Base-by-base conservation (phyloP, 92 coral and sea anemone species). In the Zoanthus gigantus region DNA sequence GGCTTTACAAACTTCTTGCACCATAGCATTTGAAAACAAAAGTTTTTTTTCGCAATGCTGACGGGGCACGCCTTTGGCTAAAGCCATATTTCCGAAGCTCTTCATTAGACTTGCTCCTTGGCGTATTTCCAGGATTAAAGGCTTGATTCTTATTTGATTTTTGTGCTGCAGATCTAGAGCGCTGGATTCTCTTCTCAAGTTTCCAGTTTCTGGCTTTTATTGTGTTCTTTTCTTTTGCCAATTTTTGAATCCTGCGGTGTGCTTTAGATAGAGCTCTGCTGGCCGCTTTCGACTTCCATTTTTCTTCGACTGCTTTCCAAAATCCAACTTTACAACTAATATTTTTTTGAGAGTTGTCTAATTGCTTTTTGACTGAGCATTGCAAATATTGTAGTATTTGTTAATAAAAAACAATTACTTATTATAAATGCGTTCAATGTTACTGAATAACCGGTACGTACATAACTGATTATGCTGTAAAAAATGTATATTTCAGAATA, bases 31-130 rank as follows among this genome's bases (percentile, higher is more conserved):
- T 61, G 94, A 88, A 56, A 83, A 92, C 14, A 92, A 74, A 76
- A 92, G 79, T 88, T 84, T 78, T 78, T 34, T 89, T 92, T 89
- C 78, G 68, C 17, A 92, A 81, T 10, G 66, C 61, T 9, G 63
- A 89, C 56, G 92, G 92, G 77, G 83, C 83, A 14, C 84, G 76
- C 30, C 92, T 66, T 54, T 87, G 94, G 74, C 94, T 84, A 83
- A 92, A 17, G 46, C 94, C 94, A 46, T 91, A 76, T 47, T 58
- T 85, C 30, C 90, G 57, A 18, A 89, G 23, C 65, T 72, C 28
- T 66, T 86, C 61, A 57, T 68, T 88, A 17, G 90, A 67, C 17
- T 71, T 81, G 57, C 90, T 82, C 8, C 88, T n/a, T 45, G 92
- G 94, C 9, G 92, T 88, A 65, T n/a, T 86, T 52, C 83, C 66